Evolutionary conservation across 2,888 invertebrate species (phyloP).

Genomic region (Tromatobia lineatoria): DNA sequence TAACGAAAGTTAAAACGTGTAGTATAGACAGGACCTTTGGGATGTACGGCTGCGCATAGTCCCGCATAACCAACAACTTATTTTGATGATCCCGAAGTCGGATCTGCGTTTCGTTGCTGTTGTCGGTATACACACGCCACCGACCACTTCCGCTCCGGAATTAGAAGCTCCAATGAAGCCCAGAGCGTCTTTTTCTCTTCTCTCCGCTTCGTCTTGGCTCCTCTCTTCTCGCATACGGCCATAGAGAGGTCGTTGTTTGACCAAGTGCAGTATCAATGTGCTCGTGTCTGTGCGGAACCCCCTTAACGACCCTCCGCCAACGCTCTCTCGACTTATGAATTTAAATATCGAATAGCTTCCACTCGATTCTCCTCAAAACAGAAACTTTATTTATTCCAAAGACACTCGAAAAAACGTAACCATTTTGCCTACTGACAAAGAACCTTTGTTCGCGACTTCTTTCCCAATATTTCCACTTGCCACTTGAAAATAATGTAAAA

Average conservation of each 20-base stretch:
- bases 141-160: conserved; percentile 82
- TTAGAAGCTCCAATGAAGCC: conserved; percentile 83
- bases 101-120: conserved; percentile 79
- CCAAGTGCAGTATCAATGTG: conserved; percentile 71
- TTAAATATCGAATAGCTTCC: conserved; percentile 1
- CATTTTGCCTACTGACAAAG: neutral
- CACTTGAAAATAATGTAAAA: no score
- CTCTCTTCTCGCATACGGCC: conserved; percentile 18
- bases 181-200: conserved; percentile 16
- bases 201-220: neutral
- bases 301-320: neutral
- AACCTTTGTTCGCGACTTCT: neutral
- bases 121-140: conserved; percentile 8
- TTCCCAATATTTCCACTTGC: neutral
- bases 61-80: conserved; percentile 64
- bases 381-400: conserved; percentile 7
- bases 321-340: neutral
- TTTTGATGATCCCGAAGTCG: conserved; percentile 78
- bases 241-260: conserved; percentile 76
- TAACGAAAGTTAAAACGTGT: no score
- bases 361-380: neutral
- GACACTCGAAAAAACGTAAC: neutral
- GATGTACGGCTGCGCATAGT: conserved; percentile 23
- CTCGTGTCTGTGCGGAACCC: neutral
- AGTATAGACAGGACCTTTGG: no score